phyloP scores from a whole-genome alignment of 2,113 vertebrate species.

The Willisornis vidua region DNA sequence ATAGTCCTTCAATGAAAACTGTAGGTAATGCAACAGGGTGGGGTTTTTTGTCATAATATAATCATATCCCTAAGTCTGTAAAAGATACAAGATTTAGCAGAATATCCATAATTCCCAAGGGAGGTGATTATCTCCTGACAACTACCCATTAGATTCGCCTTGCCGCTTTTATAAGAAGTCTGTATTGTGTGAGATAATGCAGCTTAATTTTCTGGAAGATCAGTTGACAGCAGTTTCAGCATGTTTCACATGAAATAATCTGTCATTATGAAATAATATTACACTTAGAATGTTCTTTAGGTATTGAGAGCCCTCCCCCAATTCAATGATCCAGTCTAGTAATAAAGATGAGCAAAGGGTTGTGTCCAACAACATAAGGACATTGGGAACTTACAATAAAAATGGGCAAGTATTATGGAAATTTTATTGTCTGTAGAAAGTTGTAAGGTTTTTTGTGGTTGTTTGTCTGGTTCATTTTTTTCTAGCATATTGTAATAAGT shows the following conservation, averaged over 20 bases:
- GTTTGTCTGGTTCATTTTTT: not conserved
- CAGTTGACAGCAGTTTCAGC: slow-evolving; percentile 66
- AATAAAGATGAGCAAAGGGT: not conserved
- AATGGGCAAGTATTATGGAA: not conserved
- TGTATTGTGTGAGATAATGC: slow-evolving; percentile 67
- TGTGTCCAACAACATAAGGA: not conserved
- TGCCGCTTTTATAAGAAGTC: slow-evolving; percentile 57
- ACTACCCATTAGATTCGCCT: slow-evolving; percentile 50
- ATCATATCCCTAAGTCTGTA: slow-evolving; percentile 44
- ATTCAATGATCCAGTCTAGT: not conserved
- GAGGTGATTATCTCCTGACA: slow-evolving; percentile 68
- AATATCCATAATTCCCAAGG: slow-evolving; percentile 65
- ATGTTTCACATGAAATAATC: slow-evolving; percentile 58
- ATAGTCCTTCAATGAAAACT: slow-evolving; percentile 22
- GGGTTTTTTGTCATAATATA: slow-evolving; percentile 66
- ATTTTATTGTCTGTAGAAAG: not conserved
- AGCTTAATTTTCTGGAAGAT: slow-evolving; percentile 68
- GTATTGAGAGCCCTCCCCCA: not conserved
- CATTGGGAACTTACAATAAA: not conserved
- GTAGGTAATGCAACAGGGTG: slow-evolving; percentile 16
- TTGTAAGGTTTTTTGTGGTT: not conserved
- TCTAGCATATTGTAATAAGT: not conserved
- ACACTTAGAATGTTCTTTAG: slow-evolving; percentile 32
- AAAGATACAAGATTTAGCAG: slow-evolving; percentile 50
- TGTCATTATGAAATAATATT: slow-evolving; percentile 34